These are phyloP conservation scores for Abrostola tripartita DNA, from an alignment of 2,888 invertebrate genomes.

Conservation along the genomic window DNA sequence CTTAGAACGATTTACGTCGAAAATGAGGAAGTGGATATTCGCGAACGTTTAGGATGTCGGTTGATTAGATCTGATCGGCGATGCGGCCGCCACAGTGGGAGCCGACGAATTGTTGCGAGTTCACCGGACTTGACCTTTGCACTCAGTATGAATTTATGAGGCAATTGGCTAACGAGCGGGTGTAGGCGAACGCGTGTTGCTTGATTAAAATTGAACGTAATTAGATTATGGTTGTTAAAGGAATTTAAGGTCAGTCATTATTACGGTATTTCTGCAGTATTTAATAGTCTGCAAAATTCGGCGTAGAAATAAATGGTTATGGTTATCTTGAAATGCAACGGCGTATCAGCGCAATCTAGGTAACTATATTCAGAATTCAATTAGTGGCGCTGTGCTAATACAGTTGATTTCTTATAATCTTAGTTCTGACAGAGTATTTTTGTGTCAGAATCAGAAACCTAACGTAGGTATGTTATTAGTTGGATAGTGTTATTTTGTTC, in stretches of 20 bases:
- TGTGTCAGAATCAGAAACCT: no score
- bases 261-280: slow-evolving; percentile 16
- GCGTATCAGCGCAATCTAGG: no score
- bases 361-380: no score
- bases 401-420: no score
- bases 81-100: slow-evolving; percentile 40
- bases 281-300: not conserved
- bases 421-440: no score
- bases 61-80: slow-evolving; percentile 50
- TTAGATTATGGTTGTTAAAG: slow-evolving; percentile 48
- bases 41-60: slow-evolving; percentile 51
- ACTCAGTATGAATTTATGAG: slow-evolving; percentile 67
- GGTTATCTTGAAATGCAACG: no score
- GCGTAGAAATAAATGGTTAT: no score
- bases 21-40: slow-evolving; percentile 54
- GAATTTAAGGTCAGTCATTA: slow-evolving; percentile 33
- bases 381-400: no score
- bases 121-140: slow-evolving; percentile 81
- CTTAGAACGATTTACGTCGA: slow-evolving; percentile 3
- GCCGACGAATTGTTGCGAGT: slow-evolving; percentile 72
- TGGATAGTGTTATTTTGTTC: no score
- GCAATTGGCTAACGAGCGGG: slow-evolving; percentile 57
- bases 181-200: slow-evolving; percentile 57
- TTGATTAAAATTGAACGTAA: slow-evolving; percentile 61
- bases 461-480: no score